These are phyloP conservation scores for Cynodonichthys magdalenae DNA, from an alignment of 2,797 vertebrate species.

Conservation along the genomic window DNA sequence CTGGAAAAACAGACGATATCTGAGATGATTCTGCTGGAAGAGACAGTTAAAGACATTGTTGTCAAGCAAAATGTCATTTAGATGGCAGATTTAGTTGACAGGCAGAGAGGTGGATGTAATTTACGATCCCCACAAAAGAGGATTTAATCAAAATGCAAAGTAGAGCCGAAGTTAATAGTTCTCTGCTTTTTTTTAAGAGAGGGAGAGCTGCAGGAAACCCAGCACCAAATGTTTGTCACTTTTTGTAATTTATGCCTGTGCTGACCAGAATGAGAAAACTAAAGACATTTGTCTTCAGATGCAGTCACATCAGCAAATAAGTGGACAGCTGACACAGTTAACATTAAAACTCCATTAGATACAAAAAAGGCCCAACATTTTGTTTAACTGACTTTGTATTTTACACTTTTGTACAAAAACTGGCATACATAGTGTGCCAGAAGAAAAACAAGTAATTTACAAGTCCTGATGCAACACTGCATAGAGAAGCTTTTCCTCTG, in stretches of 20 bases:
- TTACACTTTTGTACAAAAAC: conserved; percentile 3
- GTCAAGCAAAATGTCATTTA: conserved; percentile 24
- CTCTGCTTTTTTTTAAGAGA: neutral
- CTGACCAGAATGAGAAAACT: conserved; percentile 18
- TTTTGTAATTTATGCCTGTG: conserved; percentile 20
- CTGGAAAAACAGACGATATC: conserved; percentile 20
- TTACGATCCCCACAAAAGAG: conserved; percentile 24
- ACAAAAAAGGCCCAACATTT: neutral
- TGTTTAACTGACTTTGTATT: conserved; percentile 17
- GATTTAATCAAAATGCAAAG: conserved; percentile 45
- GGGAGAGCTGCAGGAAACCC: conserved; percentile 7
- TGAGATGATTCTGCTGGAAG: conserved; percentile 23
- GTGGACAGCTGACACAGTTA: neutral
- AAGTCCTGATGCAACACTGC: conserved; percentile 14
- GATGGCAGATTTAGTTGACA: conserved; percentile 32
- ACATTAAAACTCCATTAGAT: conserved; percentile 9
- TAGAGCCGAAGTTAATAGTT: conserved; percentile 35
- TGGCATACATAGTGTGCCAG: neutral
- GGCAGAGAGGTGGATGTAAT: conserved; percentile 12
- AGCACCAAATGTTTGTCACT: neutral
- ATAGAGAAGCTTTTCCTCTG: conserved; percentile 17
- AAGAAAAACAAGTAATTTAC: conserved; percentile 23
- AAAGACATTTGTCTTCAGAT: conserved; percentile 8
- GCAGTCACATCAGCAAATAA: conserved; percentile 19
- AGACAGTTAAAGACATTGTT: conserved; percentile 20